Conservation (phyloP, 2,113 vertebrate genomes). For the Daboia siamensis region DNA sequence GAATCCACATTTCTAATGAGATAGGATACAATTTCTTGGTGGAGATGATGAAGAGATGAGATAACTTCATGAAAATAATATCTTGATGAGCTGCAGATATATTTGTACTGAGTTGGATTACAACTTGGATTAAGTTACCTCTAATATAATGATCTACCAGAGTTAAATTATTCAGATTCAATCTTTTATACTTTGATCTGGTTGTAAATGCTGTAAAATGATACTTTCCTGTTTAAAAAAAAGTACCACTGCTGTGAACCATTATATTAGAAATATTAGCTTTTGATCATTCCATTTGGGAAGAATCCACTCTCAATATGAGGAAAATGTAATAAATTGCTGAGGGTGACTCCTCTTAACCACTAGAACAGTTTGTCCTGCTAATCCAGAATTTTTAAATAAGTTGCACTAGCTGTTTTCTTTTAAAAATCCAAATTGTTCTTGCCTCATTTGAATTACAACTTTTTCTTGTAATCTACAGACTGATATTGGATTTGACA, state of each 20-base stretch:
- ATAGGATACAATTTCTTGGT: neutral
- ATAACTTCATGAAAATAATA: neutral
- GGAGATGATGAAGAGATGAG: neutral
- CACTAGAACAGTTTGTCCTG: neutral
- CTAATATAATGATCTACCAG: constrained; percentile 7
- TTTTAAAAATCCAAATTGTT: constrained; percentile 24
- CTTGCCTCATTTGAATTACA: constrained; percentile 12
- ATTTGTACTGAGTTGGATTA: neutral
- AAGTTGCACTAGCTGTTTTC: neutral
- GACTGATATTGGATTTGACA: constrained; percentile 30
- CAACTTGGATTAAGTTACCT: constrained; percentile 2
- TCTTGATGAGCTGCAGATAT: neutral
- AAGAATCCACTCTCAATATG: neutral
- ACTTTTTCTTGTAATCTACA: constrained; percentile 37
- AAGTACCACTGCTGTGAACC: constrained; percentile 5
- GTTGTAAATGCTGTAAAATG: neutral
- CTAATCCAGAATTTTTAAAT: neutral
- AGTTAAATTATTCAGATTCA: constrained; percentile 42
- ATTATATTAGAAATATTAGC: constrained; percentile 4
- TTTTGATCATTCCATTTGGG: neutral
- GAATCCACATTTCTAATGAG: neutral
- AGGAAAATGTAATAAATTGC: neutral
- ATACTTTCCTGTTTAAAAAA: neutral
- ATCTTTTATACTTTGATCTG: constrained; percentile 32
- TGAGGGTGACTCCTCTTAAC: neutral